Conservation (phyloP, 2,113 vertebrate species). For the Malurus alboscapulatus region DNA sequence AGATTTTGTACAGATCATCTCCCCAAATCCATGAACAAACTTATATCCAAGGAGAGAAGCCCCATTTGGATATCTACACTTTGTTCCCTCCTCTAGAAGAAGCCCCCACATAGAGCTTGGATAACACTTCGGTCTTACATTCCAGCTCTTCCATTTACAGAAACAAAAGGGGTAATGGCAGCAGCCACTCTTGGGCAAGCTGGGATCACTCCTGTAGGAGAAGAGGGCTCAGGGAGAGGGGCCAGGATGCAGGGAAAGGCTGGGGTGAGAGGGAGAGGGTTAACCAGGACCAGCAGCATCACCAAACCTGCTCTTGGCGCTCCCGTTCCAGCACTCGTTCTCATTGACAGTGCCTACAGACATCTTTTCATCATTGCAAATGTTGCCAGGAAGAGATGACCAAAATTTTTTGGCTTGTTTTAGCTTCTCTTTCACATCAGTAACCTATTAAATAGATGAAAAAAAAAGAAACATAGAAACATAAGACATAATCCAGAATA, state of each 20-base stretch:
- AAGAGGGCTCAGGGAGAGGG: background rate
- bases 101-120: fast-evolving
- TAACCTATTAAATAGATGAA: conserved; percentile 75
- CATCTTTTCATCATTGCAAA: conserved; percentile 87
- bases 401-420: conserved; percentile 96
- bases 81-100: background rate
- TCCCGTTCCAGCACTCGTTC: conserved; percentile 89
- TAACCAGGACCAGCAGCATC: background rate
- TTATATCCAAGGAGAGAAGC: background rate
- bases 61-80: background rate
- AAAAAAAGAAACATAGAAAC: background rate
- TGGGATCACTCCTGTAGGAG: background rate
- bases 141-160: background rate
- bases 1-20: background rate
- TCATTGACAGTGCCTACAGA: conserved; percentile 77
- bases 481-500: conserved; percentile 27
- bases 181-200: fast-evolving
- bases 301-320: conserved; percentile 89
- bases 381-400: conserved; percentile 90
- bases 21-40: background rate
- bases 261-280: background rate
- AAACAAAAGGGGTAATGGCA: background rate
- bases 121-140: background rate
- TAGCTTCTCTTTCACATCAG: conserved; percentile 93
- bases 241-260: fast-evolving